Evolutionary conservation across 2,113 vertebrate genomes (phyloP).

Genomic region (Apeltes quadracus): DNA sequence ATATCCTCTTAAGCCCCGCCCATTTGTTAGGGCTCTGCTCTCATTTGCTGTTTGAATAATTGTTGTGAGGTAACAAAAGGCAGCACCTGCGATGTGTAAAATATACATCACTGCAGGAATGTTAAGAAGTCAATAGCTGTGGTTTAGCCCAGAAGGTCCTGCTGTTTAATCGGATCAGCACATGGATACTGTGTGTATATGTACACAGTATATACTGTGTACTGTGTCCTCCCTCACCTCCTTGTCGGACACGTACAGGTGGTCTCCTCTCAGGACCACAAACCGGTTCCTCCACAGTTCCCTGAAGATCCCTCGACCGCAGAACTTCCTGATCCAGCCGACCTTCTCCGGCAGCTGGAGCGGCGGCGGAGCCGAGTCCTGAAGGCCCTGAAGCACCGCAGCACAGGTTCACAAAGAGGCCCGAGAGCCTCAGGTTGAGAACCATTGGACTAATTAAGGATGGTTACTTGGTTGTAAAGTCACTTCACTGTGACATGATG

Average conservation of each 20-base stretch:
- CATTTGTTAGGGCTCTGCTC: no score
- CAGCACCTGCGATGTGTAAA: no score
- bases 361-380: slow-evolving; percentile 80
- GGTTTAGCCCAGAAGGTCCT: no score
- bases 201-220: not conserved
- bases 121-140: no score
- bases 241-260: slow-evolving; percentile 91
- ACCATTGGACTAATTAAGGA: no score
- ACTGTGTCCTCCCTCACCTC: slow-evolving; percentile 86
- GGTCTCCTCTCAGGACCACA: slow-evolving; percentile 90
- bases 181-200: not conserved
- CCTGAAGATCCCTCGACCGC: slow-evolving; percentile 94
- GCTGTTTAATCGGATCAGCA: no score
- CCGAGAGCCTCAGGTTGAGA: not conserved
- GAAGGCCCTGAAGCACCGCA: slow-evolving; percentile 79
- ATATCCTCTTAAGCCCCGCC: no score
- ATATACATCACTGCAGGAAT: no score
- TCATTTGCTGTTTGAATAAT: no score
- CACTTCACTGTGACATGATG: no score
- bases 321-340: slow-evolving; percentile 97
- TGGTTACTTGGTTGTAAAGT: no score
- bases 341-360: slow-evolving; percentile 86
- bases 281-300: slow-evolving; percentile 96
- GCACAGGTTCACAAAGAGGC: not conserved
- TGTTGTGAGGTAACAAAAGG: no score